Conservation (phyloP, 2,113 vertebrate species). For the Pavo muticus region DNA sequence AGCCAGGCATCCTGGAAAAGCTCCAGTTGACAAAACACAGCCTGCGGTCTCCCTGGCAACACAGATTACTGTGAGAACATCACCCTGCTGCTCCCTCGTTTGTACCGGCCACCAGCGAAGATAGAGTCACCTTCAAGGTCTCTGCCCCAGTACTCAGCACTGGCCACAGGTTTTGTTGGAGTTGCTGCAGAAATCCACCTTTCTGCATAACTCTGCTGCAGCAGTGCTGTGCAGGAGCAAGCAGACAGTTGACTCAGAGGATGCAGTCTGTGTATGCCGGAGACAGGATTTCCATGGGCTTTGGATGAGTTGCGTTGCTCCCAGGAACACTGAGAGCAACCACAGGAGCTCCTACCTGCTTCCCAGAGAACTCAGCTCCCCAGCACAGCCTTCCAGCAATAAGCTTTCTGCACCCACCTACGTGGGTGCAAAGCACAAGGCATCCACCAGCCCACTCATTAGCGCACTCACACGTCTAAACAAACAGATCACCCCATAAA, state of each 20-base stretch:
- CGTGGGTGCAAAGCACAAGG: neutral
- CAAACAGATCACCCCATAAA: neutral
- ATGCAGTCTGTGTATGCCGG: neutral
- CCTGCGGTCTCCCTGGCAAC: slow-evolving; percentile 59
- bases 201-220: neutral
- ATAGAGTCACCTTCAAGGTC: slow-evolving; percentile 41
- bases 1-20: slow-evolving; percentile 40
- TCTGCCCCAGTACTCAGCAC: neutral
- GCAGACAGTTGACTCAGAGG: rapidly evolving
- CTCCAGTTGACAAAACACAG: slow-evolving; percentile 55
- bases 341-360: neutral
- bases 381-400: neutral
- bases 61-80: slow-evolving; percentile 31
- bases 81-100: slow-evolving; percentile 27
- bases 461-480: neutral
- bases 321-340: neutral
- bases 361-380: neutral
- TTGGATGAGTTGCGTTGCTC: neutral
- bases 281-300: neutral
- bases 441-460: neutral
- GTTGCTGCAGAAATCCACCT: neutral
- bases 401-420: neutral
- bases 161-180: neutral
- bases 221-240: rapidly evolving
- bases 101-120: slow-evolving; percentile 49